These are phyloP conservation scores for Alexandromys fortis DNA, from an alignment of 2,113 vertebrate species.

Conservation along the genomic window DNA sequence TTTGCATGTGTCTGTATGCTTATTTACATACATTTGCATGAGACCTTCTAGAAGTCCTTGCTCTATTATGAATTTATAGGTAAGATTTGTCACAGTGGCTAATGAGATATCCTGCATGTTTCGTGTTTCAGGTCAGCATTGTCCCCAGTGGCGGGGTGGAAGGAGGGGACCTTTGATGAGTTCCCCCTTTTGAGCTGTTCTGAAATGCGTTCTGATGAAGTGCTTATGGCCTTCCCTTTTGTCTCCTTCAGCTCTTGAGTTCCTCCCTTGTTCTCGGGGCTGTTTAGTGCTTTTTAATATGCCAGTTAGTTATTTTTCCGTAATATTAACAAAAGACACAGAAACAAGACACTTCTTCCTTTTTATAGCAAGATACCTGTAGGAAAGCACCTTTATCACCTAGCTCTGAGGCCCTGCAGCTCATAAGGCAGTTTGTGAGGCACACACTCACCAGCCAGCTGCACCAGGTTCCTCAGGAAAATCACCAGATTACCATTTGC, in stretches of 20 bases:
- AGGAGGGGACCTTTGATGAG: neutral
- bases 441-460: neutral
- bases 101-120: neutral
- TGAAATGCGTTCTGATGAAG: neutral
- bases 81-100: slow-evolving; percentile 41
- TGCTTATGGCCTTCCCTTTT: slow-evolving; percentile 19
- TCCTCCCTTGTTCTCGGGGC: neutral
- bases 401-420: neutral
- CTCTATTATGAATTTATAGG: slow-evolving; percentile 47
- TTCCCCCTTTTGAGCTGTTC: neutral
- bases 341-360: neutral
- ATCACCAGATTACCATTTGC: neutral
- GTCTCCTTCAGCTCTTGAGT: neutral
- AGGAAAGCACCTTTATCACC: neutral
- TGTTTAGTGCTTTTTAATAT: slow-evolving; percentile 55
- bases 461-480: neutral
- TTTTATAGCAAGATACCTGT: slow-evolving; percentile 18
- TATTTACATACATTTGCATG: slow-evolving; percentile 74
- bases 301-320: slow-evolving; percentile 33
- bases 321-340: slow-evolving; percentile 27
- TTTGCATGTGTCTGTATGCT: neutral
- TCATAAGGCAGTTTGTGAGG: slow-evolving; percentile 20
- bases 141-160: neutral
- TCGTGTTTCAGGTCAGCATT: neutral
- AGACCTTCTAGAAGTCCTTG: slow-evolving; percentile 56